Conservation (phyloP, 2,888 invertebrate genomes). For the Aspidiotus destructor region DNA sequence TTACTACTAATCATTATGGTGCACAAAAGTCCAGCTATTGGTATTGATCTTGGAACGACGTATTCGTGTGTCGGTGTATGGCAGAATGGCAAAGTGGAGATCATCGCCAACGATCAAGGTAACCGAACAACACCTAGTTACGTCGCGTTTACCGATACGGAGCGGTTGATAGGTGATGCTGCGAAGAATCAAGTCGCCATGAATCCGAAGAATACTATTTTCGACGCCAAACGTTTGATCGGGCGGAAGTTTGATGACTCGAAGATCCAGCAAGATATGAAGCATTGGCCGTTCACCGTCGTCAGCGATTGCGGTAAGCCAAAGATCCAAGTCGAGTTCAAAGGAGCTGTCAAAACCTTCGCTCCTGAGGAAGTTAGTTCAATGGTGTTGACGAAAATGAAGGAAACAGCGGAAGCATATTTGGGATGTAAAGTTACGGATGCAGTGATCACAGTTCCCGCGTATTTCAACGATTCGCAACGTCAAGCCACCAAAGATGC, state of each 20-base stretch:
- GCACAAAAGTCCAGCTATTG: slow-evolving; percentile 73
- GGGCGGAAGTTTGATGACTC: slow-evolving; percentile 58
- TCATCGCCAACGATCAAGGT: slow-evolving; percentile 83
- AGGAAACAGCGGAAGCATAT: slow-evolving; percentile 62
- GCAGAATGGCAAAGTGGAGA: slow-evolving; percentile 83
- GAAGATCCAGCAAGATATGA: slow-evolving; percentile 67
- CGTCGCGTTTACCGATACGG: slow-evolving; percentile 74
- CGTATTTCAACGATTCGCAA: slow-evolving; percentile 61
- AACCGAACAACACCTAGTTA: slow-evolving; percentile 78
- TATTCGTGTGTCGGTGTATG: slow-evolving; percentile 91
- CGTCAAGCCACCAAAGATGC: slow-evolving; percentile 58
- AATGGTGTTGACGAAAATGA: slow-evolving; percentile 53
- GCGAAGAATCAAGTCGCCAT: slow-evolving; percentile 57
- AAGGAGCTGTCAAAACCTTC: slow-evolving; percentile 54
- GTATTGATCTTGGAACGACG: slow-evolving; percentile 93
- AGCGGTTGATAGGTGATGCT: slow-evolving; percentile 51
- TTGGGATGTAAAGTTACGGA: slow-evolving; percentile 51
- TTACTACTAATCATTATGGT: not conserved
- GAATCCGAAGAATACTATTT: slow-evolving; percentile 81
- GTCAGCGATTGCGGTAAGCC: slow-evolving; percentile 55
- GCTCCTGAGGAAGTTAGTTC: slow-evolving; percentile 61
- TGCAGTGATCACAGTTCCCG: slow-evolving; percentile 70
- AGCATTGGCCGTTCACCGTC: slow-evolving; percentile 74
- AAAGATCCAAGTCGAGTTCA: slow-evolving; percentile 57
- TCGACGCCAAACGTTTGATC: slow-evolving; percentile 67